Base-by-base conservation (phyloP, 1,140 invertebrate species). In the Drosophila setifemur region DNA sequence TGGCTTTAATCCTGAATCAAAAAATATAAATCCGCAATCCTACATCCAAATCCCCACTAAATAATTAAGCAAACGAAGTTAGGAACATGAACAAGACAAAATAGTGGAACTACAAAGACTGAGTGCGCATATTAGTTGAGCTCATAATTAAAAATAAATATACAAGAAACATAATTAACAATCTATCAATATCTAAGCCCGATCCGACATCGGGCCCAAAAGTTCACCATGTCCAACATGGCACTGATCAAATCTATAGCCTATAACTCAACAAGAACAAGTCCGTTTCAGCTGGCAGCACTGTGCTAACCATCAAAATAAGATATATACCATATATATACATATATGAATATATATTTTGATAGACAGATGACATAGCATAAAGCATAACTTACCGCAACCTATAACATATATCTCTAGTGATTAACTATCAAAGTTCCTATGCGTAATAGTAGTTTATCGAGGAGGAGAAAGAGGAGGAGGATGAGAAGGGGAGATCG, bases 381-480 rank as follows among this genome's bases (percentile, higher is more conserved):
- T 60, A 58, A 69, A 67, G 35, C 44, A 74, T 53, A 52, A 73
- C 35, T 43, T 58, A 63, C 48, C 42, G 69, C 44, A 52, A 73
- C 42, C 54, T 58, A 72, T 48, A 66, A 72, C 77, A 85, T 61
- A 75, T 85, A 73, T 86, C 75, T 88, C 72, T 88, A 88, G 83
- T 88, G 83, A 88, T 88, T 88, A 88, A 70, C 85, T 87, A 86
- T 89, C 76, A 82, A 89, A 89, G 86, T 89, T 89, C 86, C 86
- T 89, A 89, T 74, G 79, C 79, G 79, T 83, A 83, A 83, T 74
- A 72, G 82, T 81, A 87, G 75, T 86, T 76, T 86, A 75, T 64
- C 54, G 60, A 57, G 67, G 73, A 58, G 33, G 47, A 71, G n/a
- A n/a, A n/a, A n/a, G n/a, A n/a, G n/a, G n/a, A 33, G 50, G 14